Evolutionary conservation across 2,888 invertebrate genomes (phyloP).

Genomic region (Caenorhabditis panamensis): DNA sequence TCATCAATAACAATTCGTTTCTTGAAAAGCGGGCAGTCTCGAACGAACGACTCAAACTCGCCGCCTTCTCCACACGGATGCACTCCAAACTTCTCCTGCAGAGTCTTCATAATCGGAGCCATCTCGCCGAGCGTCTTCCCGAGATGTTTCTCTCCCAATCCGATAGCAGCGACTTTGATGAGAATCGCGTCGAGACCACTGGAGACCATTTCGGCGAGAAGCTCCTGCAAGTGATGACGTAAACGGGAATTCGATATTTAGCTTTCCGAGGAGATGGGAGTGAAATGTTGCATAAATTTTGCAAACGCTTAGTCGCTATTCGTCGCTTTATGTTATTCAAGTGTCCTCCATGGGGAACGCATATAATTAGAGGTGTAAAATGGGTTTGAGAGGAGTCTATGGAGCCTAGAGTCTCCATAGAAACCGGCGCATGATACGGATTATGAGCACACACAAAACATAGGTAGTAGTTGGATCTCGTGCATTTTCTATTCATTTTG

Average conservation of each 20-base stretch:
- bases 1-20: constrained; percentile 65
- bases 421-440: constrained; percentile 6
- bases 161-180: constrained; percentile 94
- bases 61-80: constrained; percentile 99
- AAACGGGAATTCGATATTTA: constrained; percentile 5
- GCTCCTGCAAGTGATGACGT: constrained; percentile 86
- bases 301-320: neutral
- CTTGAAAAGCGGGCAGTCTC: constrained; percentile 96
- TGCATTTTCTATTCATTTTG: too few relatives aligned
- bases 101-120: constrained; percentile 90
- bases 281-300: too few relatives aligned
- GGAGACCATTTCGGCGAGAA: constrained; percentile 96
- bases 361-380: neutral
- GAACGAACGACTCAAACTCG: constrained; percentile 97
- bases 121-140: constrained; percentile 83
- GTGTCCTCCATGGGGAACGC: neutral
- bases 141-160: constrained; percentile 86
- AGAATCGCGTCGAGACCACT: constrained; percentile 93
- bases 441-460: neutral
- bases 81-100: constrained; percentile 94
- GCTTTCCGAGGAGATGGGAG: too few relatives aligned
- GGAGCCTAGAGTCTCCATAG: neutral
- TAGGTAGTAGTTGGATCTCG: neutral
- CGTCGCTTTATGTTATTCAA: neutral
- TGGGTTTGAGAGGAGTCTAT: too few relatives aligned